Evolutionary conservation across 35 echinoderm and acorn worm species (phyloP), one percentile per base, ranked within the genome.

Genomic region (Apostichopus parvimensis): DNA sequence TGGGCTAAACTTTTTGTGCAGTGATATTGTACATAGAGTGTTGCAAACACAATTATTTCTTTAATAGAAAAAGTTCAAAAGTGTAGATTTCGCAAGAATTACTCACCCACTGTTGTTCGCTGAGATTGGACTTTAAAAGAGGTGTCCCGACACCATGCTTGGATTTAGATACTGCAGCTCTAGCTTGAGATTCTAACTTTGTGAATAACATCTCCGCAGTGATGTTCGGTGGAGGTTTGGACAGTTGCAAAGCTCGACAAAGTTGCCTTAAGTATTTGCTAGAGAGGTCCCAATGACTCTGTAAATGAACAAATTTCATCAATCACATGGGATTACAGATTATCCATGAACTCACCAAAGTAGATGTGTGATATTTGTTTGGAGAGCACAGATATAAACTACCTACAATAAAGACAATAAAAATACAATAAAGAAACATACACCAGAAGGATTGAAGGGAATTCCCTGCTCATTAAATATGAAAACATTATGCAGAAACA

Each of bases 51-150:
- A 45, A 45, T 45, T 45, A 45, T 45, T 45, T 45, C 34, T 45
- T 45, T 45, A 45, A 45, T 45, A 45, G 34, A 4, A 45, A 45
- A 45, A 45, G 34, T 45, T 45, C 34, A 45, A 45, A 45, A 45
- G 34, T 45, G 34, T 45, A 45, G 58, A 61, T 61, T 1, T 8
- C 11, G 12, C 7, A 61, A 8, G 7, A 75, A 20, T 9, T 9
- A 80, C 93, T 92, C 72, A 98, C 97, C 97, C 97, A 98, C 80
- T 98, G 97, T 56, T 92, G 89, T 54, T 92, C 91, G 60, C 79
- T 96, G 13, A 98, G 93, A 23, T 78, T 78, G 56, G 87, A 88
- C 54, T 94, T 93, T 20, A 96, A 84, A 2, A 98, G 85, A 12
- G 97, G 97, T 54, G 96, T 94, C 5, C 93, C 91, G 14, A 95